Percentiles rank a stretch among this genome's conserved stretches.
Evolutionary conservation across 1,140 invertebrate species (phyloP).

Genomic region (Anoplophora glabripennis): DNA sequence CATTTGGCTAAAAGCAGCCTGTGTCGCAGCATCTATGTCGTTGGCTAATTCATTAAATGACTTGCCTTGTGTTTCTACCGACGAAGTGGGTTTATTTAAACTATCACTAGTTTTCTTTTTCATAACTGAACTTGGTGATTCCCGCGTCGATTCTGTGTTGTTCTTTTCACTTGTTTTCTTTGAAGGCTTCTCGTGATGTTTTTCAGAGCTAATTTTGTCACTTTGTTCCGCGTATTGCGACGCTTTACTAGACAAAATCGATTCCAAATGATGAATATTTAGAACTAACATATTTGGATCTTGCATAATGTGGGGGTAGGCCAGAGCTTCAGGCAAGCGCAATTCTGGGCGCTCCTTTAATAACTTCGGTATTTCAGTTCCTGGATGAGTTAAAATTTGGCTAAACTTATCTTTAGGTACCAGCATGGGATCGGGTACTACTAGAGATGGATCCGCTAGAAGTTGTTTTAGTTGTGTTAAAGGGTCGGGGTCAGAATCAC

Average conservation of each 20-base stretch:
- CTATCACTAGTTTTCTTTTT: conserved; percentile 8
- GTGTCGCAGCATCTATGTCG: conserved; percentile 64
- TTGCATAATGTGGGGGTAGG: conserved; percentile 66
- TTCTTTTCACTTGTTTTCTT: conserved; percentile 10
- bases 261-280: conserved; percentile 70
- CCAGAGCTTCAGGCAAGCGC: conserved; percentile 66
- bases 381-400: conserved; percentile 67
- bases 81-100: not conserved
- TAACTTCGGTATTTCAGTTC: conserved; percentile 71
- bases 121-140: not conserved
- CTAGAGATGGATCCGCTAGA: conserved; percentile 64
- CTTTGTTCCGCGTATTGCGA: not conserved
- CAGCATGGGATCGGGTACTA: conserved; percentile 75
- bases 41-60: conserved; percentile 49
- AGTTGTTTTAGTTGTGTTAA: conserved; percentile 69
- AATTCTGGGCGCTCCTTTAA: conserved; percentile 67
- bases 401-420: conserved; percentile 73
- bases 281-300: conserved; percentile 78
- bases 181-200: not conserved
- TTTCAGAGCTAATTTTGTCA: conserved; percentile 38
- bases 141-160: not conserved
- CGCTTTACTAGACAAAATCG: conserved; percentile 59
- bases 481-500: conserved; percentile 59
- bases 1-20: conserved; percentile 67
- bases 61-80: conserved; percentile 6